Evolutionary conservation across 2,888 invertebrate species (phyloP).

Genomic region (Ommatoiulus sabulosus): DNA sequence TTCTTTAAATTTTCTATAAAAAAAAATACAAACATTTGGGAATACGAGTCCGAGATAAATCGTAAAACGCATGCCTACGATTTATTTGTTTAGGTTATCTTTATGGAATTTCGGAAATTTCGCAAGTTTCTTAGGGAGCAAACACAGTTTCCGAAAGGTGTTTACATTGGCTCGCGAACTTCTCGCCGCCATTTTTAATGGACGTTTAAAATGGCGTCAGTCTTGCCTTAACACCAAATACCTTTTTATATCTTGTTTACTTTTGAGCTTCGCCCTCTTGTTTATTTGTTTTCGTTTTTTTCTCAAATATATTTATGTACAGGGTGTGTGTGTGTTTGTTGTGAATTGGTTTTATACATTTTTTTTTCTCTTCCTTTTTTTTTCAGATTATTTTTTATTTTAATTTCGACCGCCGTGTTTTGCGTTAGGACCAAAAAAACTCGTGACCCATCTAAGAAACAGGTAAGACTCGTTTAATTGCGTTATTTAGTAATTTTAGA

Average conservation of each 20-base stretch:
- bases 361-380: background rate
- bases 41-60: too few species aligned
- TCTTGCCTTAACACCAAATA: background rate
- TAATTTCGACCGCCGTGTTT: background rate
- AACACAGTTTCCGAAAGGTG: too few species aligned
- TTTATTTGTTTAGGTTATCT: too few species aligned
- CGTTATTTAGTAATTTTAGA: too few species aligned
- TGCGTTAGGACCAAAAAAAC: background rate
- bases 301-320: background rate
- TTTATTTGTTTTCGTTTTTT: background rate
- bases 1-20: too few species aligned
- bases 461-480: background rate
- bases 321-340: background rate
- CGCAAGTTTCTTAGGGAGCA: too few species aligned
- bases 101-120: too few species aligned
- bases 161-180: too few species aligned
- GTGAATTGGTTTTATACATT: background rate
- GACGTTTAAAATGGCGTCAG: background rate
- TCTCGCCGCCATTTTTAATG: background rate
- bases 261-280: background rate
- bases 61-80: too few species aligned
- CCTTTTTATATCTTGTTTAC: background rate
- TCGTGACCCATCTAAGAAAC: background rate
- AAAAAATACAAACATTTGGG: too few species aligned
- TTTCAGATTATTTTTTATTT: constrained; percentile 28